Percentiles rank a stretch among this genome's conserved stretches.
Evolutionary conservation across 2,113 vertebrate species (phyloP).

Genomic region (Aldabrachelys gigantea): DNA sequence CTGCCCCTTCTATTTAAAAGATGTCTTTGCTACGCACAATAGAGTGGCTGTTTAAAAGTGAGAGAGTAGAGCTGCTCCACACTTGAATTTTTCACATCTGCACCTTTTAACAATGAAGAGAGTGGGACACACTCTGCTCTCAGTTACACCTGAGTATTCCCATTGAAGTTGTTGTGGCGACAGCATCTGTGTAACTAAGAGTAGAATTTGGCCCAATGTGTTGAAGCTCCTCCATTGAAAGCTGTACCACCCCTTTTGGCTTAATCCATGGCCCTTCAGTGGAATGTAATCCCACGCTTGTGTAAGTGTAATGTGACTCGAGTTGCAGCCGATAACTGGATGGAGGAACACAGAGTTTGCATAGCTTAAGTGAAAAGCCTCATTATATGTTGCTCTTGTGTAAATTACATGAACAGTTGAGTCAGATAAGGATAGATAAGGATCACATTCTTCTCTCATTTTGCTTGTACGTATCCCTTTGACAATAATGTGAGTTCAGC

Average conservation of each 20-base stretch:
- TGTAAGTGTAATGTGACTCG: conserved; percentile 61
- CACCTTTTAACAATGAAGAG: conserved; percentile 16
- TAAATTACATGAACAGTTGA: conserved; percentile 68
- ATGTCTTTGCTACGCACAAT: neutral
- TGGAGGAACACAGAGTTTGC: conserved; percentile 7
- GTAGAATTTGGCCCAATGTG: conserved; percentile 62
- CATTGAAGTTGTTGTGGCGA: conserved; percentile 51
- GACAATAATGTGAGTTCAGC: neutral
- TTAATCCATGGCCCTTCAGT: conserved; percentile 43
- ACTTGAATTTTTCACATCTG: conserved; percentile 51
- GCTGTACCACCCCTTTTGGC: conserved; percentile 61
- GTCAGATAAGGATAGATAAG: conserved; percentile 64
- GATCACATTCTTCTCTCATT: conserved; percentile 44
- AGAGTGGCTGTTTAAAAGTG: conserved; percentile 10
- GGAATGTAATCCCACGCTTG: conserved; percentile 13
- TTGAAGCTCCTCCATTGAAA: conserved; percentile 71
- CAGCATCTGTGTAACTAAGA: conserved; percentile 68
- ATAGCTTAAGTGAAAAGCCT: conserved; percentile 63
- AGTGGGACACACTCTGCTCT: neutral
- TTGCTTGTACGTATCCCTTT: conserved; percentile 23
- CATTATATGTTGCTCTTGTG: conserved; percentile 50
- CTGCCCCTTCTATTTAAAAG: neutral
- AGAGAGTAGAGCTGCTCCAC: neutral
- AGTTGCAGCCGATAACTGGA: conserved; percentile 55
- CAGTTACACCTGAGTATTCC: conserved; percentile 59